Conservation (phyloP, 1,140 invertebrate species). For the Chionoecetes opilio region DNA sequence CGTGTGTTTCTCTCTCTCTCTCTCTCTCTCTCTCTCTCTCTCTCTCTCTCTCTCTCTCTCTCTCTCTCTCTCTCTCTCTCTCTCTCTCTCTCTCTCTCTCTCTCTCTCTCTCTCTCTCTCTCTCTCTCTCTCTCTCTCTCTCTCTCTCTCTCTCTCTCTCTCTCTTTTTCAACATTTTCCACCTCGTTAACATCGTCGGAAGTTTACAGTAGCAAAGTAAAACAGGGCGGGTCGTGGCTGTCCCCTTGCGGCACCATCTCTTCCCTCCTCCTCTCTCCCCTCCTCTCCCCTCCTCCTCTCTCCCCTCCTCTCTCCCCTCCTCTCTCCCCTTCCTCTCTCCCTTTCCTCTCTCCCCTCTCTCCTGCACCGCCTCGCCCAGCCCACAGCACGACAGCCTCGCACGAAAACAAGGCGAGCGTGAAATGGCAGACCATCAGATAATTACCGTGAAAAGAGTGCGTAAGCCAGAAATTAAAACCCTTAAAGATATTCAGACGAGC, state of each 20-base stretch:
- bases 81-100: conserved; percentile 35
- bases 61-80: not conserved
- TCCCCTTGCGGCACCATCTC: not conserved
- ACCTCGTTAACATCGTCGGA: not conserved
- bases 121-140: not conserved
- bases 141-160: conserved; percentile 45
- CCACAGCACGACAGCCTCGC: conserved; percentile 55
- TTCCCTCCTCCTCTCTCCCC: not conserved
- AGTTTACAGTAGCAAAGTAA: not conserved
- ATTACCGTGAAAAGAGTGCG: conserved; percentile 58
- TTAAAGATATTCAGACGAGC: conserved; percentile 58
- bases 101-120: conserved; percentile 38
- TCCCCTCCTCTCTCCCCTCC: not conserved
- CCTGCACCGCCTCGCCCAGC: not conserved
- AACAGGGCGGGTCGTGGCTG: not conserved
- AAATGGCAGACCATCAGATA: conserved; percentile 60
- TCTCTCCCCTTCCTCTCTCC: not conserved
- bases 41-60: not conserved
- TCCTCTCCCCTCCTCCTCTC: not conserved
- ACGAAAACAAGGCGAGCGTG: conserved; percentile 69
- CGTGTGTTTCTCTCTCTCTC: no score
- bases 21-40: no score
- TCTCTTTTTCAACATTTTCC: conserved; percentile 7
- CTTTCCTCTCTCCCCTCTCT: not conserved
- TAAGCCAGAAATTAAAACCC: conserved; percentile 67